phyloP scores from a whole-genome alignment of 1,140 invertebrate species.

The Pseudachorutes palmiensis region DNA sequence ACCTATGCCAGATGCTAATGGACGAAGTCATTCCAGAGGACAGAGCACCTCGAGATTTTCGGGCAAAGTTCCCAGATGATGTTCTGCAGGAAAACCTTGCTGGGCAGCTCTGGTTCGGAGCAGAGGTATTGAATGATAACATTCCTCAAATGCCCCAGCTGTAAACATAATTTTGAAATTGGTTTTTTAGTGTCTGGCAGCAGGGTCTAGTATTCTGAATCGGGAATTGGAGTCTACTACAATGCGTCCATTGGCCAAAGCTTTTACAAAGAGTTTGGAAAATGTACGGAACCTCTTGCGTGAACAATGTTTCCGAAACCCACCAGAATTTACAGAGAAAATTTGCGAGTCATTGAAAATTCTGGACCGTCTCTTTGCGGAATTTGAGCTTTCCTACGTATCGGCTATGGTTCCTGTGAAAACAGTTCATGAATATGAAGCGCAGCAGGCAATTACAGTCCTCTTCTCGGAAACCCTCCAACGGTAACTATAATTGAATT shows the following conservation, averaged over 20 bases:
- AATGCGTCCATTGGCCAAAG: conserved; percentile 93
- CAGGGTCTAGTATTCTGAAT: conserved; percentile 94
- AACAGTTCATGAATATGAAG: conserved; percentile 89
- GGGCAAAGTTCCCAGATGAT: conserved; percentile 98
- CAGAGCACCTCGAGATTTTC: conserved; percentile 82
- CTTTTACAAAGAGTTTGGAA: conserved; percentile 87
- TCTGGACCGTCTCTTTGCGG: conserved; percentile 90
- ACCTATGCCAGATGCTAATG: conserved; percentile 90
- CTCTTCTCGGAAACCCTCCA: conserved; percentile 94
- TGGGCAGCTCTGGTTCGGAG: conserved; percentile 99
- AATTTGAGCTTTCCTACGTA: conserved; percentile 96
- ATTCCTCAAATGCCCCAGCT: too few relatives aligned
- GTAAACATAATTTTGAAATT: conserved; percentile 3
- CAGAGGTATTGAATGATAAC: conserved; percentile 59
- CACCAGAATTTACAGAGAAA: conserved; percentile 59
- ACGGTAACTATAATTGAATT: conserved; percentile 43
- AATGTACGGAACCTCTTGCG: conserved; percentile 79
- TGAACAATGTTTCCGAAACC: conserved; percentile 61
- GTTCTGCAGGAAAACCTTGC: conserved; percentile 95
- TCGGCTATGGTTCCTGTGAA: conserved; percentile 99
- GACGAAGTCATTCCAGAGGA: conserved; percentile 84
- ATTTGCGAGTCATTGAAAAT: conserved; percentile 79
- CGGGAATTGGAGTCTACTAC: conserved; percentile 85
- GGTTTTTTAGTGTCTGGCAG: conserved; percentile 64
- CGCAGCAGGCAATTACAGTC: conserved; percentile 90